phyloP scores from a whole-genome alignment of 2,797 vertebrate genomes.

The Enteromius viviparus region DNA sequence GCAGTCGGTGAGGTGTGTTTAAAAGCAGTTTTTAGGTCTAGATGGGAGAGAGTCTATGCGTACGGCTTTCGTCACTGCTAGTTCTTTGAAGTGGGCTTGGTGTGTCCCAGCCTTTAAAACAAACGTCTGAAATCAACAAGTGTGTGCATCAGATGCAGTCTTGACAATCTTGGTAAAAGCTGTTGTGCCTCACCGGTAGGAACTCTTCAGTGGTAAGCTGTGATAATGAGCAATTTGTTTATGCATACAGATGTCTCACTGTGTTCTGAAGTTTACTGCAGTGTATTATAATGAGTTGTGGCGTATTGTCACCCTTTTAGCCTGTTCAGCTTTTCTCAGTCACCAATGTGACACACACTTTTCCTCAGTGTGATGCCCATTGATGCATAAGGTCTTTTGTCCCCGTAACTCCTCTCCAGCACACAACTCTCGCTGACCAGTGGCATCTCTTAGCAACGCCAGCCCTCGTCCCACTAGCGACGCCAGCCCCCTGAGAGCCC shows the following conservation, averaged over 20 bases:
- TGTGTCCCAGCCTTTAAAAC: background rate
- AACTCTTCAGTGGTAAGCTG: slow-evolving; percentile 28
- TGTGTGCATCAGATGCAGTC: background rate
- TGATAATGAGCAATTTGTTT: slow-evolving; percentile 6
- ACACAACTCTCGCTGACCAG: slow-evolving; percentile 40
- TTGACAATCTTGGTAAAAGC: slow-evolving; percentile 6
- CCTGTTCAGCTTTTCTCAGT: slow-evolving; percentile 21
- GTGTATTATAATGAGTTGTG: slow-evolving; percentile 27
- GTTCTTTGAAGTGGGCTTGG: background rate
- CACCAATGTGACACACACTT: slow-evolving; percentile 41
- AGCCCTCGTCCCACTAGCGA: slow-evolving; percentile 56
- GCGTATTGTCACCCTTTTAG: slow-evolving; percentile 11
- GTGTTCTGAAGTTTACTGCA: slow-evolving; percentile 33
- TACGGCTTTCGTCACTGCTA: background rate
- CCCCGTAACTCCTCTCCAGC: slow-evolving; percentile 41
- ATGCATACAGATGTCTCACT: slow-evolving; percentile 20
- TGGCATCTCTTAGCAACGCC: slow-evolving; percentile 58
- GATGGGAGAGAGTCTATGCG: background rate
- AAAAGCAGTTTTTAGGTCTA: background rate
- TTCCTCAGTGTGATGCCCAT: slow-evolving; percentile 53
- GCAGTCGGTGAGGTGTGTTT: background rate
- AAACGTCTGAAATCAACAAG: background rate
- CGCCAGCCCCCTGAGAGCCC: slow-evolving; percentile 55
- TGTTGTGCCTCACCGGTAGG: background rate
- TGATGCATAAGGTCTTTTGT: slow-evolving; percentile 55